Conservation (phyloP, 2,113 vertebrate species). For the Gorsachius goisagi region DNA sequence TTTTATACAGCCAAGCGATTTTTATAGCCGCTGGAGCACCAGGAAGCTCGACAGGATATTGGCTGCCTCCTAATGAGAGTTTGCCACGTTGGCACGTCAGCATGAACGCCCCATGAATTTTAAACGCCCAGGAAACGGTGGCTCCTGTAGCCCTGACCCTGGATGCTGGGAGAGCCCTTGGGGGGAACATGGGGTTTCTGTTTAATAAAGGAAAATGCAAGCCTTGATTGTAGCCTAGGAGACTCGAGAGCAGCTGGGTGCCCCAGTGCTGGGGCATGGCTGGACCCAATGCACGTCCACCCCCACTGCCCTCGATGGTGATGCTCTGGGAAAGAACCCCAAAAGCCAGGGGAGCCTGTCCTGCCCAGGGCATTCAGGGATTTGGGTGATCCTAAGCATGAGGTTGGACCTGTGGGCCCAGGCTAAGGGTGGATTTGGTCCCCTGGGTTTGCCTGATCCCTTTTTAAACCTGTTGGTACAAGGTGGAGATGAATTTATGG, state of each 20-base stretch:
- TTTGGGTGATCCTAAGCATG: background rate
- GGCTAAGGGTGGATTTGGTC: background rate
- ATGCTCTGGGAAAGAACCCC: background rate
- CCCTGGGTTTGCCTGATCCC: background rate
- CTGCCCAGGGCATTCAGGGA: background rate
- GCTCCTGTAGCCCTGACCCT: background rate
- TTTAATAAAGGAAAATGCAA: slow-evolving; percentile 55
- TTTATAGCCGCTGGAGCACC: slow-evolving; percentile 56
- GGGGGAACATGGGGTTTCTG: slow-evolving; percentile 4
- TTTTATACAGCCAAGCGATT: slow-evolving; percentile 59
- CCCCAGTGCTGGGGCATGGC: fast-evolving
- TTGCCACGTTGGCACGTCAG: background rate
- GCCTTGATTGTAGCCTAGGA: slow-evolving; percentile 63
- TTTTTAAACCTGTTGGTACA: background rate
- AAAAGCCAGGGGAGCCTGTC: background rate
- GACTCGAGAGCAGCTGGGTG: background rate
- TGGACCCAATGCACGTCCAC: background rate
- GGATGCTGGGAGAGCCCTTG: slow-evolving; percentile 8
- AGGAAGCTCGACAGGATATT: slow-evolving; percentile 65
- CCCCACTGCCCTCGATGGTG: fast-evolving
- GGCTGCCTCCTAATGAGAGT: slow-evolving; percentile 61
- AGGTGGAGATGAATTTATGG: background rate
- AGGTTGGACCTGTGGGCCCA: background rate
- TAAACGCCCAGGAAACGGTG: background rate
- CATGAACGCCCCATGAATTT: background rate